Conservation (phyloP, 2,797 vertebrate species). For the Sebastes ruberrimus region DNA sequence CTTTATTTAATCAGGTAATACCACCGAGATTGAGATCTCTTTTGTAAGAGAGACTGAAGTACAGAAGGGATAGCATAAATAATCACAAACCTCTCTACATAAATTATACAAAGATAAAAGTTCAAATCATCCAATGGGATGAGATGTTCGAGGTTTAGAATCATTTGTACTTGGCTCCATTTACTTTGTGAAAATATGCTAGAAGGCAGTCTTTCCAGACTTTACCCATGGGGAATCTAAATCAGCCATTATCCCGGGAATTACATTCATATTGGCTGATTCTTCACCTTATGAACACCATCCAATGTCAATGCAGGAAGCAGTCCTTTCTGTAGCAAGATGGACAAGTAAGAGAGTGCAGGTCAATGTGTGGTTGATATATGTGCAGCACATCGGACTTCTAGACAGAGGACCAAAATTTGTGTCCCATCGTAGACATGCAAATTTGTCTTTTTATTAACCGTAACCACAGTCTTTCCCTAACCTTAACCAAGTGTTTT, state of each 20-base stretch:
- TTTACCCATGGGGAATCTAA: not conserved
- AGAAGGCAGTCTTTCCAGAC: not conserved
- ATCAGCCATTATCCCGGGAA: not conserved
- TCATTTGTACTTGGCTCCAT: not conserved
- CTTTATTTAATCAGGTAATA: constrained; percentile 38
- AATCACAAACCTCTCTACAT: not conserved
- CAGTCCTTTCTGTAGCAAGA: not conserved
- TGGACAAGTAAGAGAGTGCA: too few relatives aligned
- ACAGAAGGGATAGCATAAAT: not conserved
- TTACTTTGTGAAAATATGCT: not conserved
- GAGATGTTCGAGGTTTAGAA: not conserved
- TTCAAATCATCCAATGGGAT: not conserved
- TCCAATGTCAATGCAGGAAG: not conserved
- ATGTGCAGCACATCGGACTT: not conserved
- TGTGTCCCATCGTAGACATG: not conserved
- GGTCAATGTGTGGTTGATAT: not conserved
- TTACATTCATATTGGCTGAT: not conserved
- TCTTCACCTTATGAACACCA: not conserved
- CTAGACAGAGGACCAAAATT: not conserved
- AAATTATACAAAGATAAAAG: not conserved
- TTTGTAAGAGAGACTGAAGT: not conserved
- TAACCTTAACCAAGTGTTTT: not conserved
- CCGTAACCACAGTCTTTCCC: not conserved
- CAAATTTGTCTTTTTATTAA: not conserved
- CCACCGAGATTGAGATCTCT: not conserved